These are phyloP conservation scores for Hemibates koningsi DNA, from an alignment of 2,113 vertebrate species.

Conservation along the genomic window DNA sequence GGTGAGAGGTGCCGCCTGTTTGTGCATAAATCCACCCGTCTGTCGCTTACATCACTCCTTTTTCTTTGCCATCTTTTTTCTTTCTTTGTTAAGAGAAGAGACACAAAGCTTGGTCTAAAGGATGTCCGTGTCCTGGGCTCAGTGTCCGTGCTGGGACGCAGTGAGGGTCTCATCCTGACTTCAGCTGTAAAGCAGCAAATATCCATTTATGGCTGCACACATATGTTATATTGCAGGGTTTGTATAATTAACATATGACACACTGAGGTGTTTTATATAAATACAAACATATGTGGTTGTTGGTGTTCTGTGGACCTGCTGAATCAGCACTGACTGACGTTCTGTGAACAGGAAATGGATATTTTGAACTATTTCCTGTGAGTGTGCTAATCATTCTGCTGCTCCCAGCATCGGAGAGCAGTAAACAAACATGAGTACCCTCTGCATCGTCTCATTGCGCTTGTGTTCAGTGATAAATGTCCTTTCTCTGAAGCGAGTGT, in stretches of 20 bases:
- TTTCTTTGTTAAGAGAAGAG: not conserved
- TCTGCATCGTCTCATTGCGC: not conserved
- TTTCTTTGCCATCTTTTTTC: not conserved
- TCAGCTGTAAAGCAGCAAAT: not conserved
- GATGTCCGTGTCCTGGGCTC: not conserved
- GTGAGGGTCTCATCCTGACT: not conserved
- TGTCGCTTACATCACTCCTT: not conserved
- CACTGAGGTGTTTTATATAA: not conserved
- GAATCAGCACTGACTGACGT: not conserved
- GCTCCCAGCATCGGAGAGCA: not conserved
- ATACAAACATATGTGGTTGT: not conserved
- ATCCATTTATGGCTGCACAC: not conserved
- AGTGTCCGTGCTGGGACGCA: not conserved
- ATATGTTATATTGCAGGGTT: not conserved
- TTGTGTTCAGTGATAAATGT: not conserved
- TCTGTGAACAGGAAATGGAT: not conserved
- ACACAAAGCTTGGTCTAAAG: not conserved
- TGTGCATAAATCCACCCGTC: slow-evolving; percentile 2
- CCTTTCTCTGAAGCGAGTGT: not conserved
- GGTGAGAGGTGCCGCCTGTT: slow-evolving; percentile 70
- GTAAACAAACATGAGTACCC: not conserved
- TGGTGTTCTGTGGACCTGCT: not conserved
- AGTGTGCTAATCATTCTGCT: not conserved
- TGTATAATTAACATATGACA: not conserved
- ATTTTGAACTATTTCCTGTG: not conserved